A percentile compares a stretch with the other conserved stretches of the same genome.
phyloP scores from a whole-genome alignment of 2,113 vertebrate species.

The Sander vitreus region DNA sequence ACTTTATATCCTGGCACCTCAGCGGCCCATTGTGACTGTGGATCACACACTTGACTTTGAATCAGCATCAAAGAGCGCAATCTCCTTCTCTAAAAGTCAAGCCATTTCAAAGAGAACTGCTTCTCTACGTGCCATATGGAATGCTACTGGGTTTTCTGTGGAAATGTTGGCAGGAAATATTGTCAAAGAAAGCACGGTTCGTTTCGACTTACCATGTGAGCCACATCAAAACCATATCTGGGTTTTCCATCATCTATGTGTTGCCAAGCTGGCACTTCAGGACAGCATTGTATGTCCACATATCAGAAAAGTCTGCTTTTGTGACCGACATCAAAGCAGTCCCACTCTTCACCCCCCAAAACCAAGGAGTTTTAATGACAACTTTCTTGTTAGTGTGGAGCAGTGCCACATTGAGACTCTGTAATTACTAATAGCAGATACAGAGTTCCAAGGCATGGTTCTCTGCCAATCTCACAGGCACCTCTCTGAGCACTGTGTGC shows the following conservation, averaged over 20 bases:
- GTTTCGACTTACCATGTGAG: constrained; percentile 48
- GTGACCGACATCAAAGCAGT: constrained; percentile 56
- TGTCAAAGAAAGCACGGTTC: constrained; percentile 47
- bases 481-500: constrained; percentile 56
- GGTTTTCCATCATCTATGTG: constrained; percentile 40
- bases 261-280: constrained; percentile 57
- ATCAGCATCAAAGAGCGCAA: constrained; percentile 58
- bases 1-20: constrained; percentile 44
- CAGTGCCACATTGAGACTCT: constrained; percentile 44
- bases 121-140: constrained; percentile 58
- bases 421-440: constrained; percentile 62
- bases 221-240: constrained; percentile 62
- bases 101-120: constrained; percentile 30
- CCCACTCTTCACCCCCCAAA: constrained; percentile 26
- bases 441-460: constrained; percentile 44
- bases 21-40: constrained; percentile 33
- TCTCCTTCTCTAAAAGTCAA: constrained; percentile 49
- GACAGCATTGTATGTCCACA: constrained; percentile 11
- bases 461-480: constrained; percentile 59
- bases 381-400: constrained; percentile 42
- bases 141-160: constrained; percentile 28
- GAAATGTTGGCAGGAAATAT: constrained; percentile 52
- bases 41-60: constrained; percentile 60
- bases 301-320: constrained; percentile 34
- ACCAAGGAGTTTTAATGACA: constrained; percentile 57